Conservation (phyloP, 2,113 vertebrate species). For the Pelvicachromis taeniatus region DNA sequence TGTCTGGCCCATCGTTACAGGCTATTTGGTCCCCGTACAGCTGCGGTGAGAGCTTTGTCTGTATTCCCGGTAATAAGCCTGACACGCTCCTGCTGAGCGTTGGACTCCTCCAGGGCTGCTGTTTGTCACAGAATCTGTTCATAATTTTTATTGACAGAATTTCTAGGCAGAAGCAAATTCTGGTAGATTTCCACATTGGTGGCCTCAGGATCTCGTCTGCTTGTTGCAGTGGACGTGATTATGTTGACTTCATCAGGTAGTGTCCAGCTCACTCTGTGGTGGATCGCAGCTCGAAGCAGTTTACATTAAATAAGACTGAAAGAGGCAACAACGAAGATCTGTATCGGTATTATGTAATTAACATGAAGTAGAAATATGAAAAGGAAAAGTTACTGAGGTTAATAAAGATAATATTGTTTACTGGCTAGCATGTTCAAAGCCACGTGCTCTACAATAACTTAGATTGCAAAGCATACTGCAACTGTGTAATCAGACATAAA, state of each 20-base stretch:
- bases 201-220: not conserved
- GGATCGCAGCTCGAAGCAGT: accelerated
- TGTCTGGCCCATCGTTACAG: not conserved
- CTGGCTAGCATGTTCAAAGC: not conserved
- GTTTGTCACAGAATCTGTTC: not conserved
- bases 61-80: not conserved
- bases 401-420: not conserved
- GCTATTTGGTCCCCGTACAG: not conserved
- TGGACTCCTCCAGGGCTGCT: not conserved
- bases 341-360: not conserved
- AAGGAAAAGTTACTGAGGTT: not conserved
- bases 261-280: not conserved
- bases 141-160: too few species aligned
- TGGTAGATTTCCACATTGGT: not conserved
- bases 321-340: not conserved
- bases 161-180: not conserved
- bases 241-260: not conserved
- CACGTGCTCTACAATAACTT: not conserved
- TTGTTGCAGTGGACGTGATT: not conserved
- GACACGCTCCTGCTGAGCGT: accelerated
- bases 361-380: not conserved
- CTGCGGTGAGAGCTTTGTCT: not conserved
- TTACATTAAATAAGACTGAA: not conserved
- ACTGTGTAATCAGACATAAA: not conserved
- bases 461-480: not conserved